phyloP scores from a whole-genome alignment of 2,113 vertebrate genomes.

The Carlito syrichta region DNA sequence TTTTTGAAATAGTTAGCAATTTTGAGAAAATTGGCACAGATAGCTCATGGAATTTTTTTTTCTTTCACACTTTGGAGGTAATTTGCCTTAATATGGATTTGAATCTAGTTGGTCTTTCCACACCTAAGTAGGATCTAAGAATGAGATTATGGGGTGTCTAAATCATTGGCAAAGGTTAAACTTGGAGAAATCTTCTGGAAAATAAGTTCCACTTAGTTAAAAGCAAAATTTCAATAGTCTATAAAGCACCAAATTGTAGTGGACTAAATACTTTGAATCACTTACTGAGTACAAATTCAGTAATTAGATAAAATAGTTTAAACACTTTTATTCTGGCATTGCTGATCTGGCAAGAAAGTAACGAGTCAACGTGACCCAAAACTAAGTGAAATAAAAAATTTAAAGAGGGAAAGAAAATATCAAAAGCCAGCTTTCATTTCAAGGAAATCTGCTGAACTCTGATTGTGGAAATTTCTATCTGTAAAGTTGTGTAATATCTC shows the following conservation, averaged over 20 bases:
- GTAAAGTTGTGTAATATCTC: background rate
- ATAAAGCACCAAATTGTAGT: background rate
- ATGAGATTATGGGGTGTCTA: background rate
- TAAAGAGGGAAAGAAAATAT: background rate
- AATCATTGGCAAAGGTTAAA: background rate
- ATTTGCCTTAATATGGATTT: constrained; percentile 12
- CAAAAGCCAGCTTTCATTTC: background rate
- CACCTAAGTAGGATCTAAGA: background rate
- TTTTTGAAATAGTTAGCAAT: constrained; percentile 12
- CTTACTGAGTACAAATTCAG: background rate
- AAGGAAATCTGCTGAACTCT: background rate
- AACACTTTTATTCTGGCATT: background rate
- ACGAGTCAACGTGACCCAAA: background rate
- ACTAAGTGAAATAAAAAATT: background rate
- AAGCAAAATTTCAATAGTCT: background rate
- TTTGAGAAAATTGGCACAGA: background rate
- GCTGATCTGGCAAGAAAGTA: background rate
- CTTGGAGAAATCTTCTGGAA: background rate
- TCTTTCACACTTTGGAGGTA: background rate
- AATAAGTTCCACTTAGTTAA: background rate
- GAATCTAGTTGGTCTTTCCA: constrained; percentile 4
- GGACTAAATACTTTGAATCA: background rate
- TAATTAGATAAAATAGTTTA: constrained; percentile 18
- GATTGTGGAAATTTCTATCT: background rate
- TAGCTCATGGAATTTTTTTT: background rate